Evolutionary conservation across 2,888 invertebrate genomes (phyloP), one percentile per base, ranked within the genome.

Genomic region (Rhyacophila evoluta): DNA sequence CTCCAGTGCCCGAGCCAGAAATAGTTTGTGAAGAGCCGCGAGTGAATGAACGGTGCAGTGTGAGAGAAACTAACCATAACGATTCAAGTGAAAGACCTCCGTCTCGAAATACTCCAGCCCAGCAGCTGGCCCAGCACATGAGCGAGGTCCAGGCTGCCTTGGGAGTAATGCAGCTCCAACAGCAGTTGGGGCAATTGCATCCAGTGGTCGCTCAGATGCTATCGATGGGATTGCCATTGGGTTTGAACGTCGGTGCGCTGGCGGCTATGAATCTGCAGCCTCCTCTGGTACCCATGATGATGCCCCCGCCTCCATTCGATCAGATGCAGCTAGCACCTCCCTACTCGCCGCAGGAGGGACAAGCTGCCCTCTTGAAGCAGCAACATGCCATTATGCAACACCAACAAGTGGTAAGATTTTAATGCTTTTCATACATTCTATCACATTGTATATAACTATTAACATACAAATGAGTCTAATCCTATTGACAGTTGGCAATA

Each of bases 221-320:
- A 87, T 94, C 95, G 84, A 92, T 95, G 90, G 95, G 95, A 1
- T 87, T 95, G 82, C 95, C 95, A 1, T 87, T 95, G 81, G 95
- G 95, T 12, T 88, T 96, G 81, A 95, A 95, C 86, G 91, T 95
- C 85, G 93, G 94, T 67, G 94, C 95, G 5, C 88, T 97, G 81
- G 97, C 97, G 19, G 96, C 97, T 38, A 98, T 98, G 97, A 98
- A 97, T 87, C 91, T 98, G 75, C 97, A 97, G 85, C 97, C 98
- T 27, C 97, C 98, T 0, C 87, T 97, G 83, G 95, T 96, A 84
- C 96, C 96, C 19, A 91, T 96, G 88, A 95, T 96, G 95, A 92
- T 96, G 91, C 95, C 95, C 37, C 95, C 95, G 12, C 95, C 95
- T 29, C 93, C 94, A 3, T 94, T 94, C 85, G 95, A 95, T 85